A percentile compares a stretch with the other conserved stretches of the same genome.
phyloP scores from a whole-genome alignment of 1,140 invertebrate species.

The Hirudo medicinalis region DNA sequence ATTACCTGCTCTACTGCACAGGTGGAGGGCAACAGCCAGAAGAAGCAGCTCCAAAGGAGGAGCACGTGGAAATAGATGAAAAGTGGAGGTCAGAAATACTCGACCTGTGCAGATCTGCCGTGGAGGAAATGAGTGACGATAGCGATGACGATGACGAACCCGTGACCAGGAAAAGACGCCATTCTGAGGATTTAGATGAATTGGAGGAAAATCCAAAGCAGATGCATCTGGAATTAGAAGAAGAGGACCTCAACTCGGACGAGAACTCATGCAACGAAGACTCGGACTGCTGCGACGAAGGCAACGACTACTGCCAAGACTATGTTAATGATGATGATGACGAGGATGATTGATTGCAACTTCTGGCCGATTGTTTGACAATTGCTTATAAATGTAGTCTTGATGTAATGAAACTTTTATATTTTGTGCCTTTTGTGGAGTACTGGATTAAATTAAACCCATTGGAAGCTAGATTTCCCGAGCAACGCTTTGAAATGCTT shows the following conservation, averaged over 20 bases:
- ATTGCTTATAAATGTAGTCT: too few relatives aligned
- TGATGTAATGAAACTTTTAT: too few relatives aligned
- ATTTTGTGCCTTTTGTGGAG: too few relatives aligned
- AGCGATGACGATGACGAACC: not conserved
- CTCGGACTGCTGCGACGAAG: not conserved
- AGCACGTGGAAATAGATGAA: too few relatives aligned
- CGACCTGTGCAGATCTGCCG: too few relatives aligned
- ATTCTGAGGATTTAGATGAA: not conserved
- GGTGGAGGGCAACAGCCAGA: too few relatives aligned
- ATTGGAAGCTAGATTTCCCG: too few relatives aligned
- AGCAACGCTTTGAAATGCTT: too few relatives aligned
- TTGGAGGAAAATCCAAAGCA: not conserved
- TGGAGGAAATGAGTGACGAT: not conserved
- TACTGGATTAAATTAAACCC: too few relatives aligned
- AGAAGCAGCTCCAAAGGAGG: too few relatives aligned
- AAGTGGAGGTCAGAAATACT: too few relatives aligned
- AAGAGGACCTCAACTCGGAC: not conserved
- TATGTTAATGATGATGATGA: not conserved
- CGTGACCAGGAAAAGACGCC: not conserved
- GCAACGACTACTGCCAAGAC: not conserved
- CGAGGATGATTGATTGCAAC: not conserved
- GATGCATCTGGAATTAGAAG: not conserved
- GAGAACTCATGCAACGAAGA: not conserved
- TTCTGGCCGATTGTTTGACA: too few relatives aligned
- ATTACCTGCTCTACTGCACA: not conserved